Evolutionary conservation across 1,140 invertebrate genomes (phyloP).

Genomic region (Drosophila pandora): DNA sequence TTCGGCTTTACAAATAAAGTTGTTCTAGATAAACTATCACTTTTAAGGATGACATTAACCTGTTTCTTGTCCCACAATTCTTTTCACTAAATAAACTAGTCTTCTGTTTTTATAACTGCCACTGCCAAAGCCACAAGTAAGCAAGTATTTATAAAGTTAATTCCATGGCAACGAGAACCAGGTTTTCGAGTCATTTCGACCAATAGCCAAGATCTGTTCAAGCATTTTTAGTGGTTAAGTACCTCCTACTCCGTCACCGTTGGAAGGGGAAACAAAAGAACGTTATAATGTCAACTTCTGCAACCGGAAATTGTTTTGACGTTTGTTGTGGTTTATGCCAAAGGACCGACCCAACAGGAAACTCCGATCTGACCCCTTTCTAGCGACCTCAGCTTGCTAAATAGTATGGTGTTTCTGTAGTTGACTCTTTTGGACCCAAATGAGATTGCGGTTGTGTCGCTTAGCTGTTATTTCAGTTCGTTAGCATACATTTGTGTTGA

Average conservation of each 20-base stretch:
- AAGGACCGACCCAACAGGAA: conserved; percentile 19
- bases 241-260: not conserved
- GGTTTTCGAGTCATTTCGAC: conserved; percentile 6
- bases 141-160: conserved; percentile 15
- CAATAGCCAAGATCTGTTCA: not conserved
- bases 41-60: not conserved
- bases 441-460: conserved; percentile 40
- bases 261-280: conserved; percentile 24
- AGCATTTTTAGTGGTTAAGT: conserved; percentile 6
- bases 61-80: not conserved
- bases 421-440: conserved; percentile 11
- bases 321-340: conserved; percentile 67
- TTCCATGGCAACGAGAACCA: not conserved
- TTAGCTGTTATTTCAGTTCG: conserved; percentile 47
- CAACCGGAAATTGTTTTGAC: conserved; percentile 66
- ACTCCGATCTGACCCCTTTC: conserved; percentile 17
- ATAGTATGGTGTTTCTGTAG: not conserved
- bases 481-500: conserved; percentile 44
- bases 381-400: not conserved
- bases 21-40: not conserved
- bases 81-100: not conserved
- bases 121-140: conserved; percentile 10
- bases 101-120: not conserved
- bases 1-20: not conserved
- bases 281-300: conserved; percentile 34